Base-by-base conservation (phyloP, 2,113 vertebrate species). In the Colius striatus region DNA sequence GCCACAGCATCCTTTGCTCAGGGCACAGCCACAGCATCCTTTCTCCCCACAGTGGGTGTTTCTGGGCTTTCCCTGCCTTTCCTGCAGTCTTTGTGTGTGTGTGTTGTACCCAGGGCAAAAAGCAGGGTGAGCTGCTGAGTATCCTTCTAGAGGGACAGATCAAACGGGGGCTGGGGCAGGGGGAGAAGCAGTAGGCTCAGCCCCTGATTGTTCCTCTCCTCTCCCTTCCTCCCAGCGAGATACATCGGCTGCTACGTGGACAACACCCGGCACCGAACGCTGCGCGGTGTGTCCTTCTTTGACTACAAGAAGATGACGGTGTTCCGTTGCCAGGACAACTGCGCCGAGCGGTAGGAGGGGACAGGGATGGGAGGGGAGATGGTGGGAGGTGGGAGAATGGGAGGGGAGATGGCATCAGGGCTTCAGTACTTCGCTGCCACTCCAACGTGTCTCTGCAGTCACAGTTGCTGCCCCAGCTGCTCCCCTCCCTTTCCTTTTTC, bases 301-400 rank as follows among this genome's bases (percentile, higher is more conserved):
- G 99, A 99, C 99, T 99, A 99, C 98, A 99, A 99, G 97, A 99
- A 99, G 98, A 99, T 99, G 99, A 99, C 99, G 22, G 97, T 99
- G 88, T 99, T 99, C 96, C 99, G 99, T 97, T 99, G 99, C 98
- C 99, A 99, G 97, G 99, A 99, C 99, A 99, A 99, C 99, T 99
- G 99, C 66, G 99, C 99, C 5, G 99, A 99, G 97, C 98, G 99
- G 99, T 99, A 98, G 92, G 98, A 58, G 20, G 13, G 54, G 80
- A 12, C n/a, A 8, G 3, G 0, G 12, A 41, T 41, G 38, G 38
- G 38, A 41, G 38, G 38, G 38, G 38, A 41, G 38, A 41, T 41
- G 38, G 9, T 41, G 12, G 38, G 38, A 41, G 38, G 9, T 9
- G 38, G 38, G 38, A 41, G 38, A 41, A 41, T 41, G 38, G 38